A percentile compares a stretch with the other conserved stretches of the same genome.
Evolutionary conservation across 2,888 invertebrate genomes (phyloP).

Genomic region (Drosophila fulvimacula): DNA sequence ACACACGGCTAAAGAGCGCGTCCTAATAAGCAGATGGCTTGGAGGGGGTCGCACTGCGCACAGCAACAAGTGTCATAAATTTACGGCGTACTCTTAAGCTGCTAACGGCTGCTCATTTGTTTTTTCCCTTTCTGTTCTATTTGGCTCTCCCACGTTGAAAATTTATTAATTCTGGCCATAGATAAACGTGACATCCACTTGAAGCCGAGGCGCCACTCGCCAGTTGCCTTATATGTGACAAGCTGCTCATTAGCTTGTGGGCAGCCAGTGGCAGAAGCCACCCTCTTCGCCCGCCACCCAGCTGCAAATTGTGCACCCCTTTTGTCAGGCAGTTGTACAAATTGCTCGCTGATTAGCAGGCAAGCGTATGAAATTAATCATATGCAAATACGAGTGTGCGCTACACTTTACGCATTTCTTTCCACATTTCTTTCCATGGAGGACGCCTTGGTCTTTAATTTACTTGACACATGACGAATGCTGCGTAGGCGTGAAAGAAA

Average conservation of each 20-base stretch:
- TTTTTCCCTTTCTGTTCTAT: constrained; percentile 14
- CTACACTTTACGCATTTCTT: constrained; percentile 32
- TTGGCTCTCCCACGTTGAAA: constrained; percentile 42
- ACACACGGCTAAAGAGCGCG: constrained; percentile 72
- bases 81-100: constrained; percentile 51
- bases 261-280: constrained; percentile 7
- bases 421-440: constrained; percentile 36
- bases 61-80: constrained; percentile 82
- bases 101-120: constrained; percentile 55
- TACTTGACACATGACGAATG: constrained; percentile 31
- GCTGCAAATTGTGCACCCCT: constrained; percentile 38
- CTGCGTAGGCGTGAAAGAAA: constrained; percentile 29
- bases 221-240: constrained; percentile 42
- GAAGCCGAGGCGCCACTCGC: constrained; percentile 46
- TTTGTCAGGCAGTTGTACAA: constrained; percentile 61
- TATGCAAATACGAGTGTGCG: constrained; percentile 71
- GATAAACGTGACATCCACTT: constrained; percentile 76
- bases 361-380: constrained; percentile 80
- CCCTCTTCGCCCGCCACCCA: neutral
- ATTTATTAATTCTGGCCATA: constrained; percentile 74
- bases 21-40: constrained; percentile 65
- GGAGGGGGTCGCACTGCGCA: constrained; percentile 1
- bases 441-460: constrained; percentile 46
- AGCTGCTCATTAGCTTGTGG: constrained; percentile 60
- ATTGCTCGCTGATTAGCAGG: constrained; percentile 78